Percentiles rank a stretch among this genome's conserved stretches.
Evolutionary conservation across 2,797 vertebrate species (phyloP).

Genomic region (Lycodopsis pacificus): DNA sequence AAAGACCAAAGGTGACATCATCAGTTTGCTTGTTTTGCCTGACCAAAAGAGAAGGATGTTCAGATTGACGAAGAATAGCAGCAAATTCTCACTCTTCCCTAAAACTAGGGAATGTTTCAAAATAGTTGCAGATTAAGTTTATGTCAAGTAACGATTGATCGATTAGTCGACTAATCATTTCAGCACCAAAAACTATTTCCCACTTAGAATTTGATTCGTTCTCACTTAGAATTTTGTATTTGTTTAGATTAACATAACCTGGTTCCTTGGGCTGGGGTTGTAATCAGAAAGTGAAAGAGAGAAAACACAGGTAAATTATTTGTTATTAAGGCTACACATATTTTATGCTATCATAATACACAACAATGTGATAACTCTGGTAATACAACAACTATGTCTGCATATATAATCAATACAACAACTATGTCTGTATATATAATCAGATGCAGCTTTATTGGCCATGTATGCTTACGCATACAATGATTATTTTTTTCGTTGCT

Average conservation of each 20-base stretch:
- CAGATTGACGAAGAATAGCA: neutral
- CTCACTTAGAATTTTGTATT: neutral
- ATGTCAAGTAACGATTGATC: neutral
- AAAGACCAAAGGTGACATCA: neutral
- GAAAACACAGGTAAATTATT: neutral
- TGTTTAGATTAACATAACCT: neutral
- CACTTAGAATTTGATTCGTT: neutral
- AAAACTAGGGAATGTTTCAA: neutral
- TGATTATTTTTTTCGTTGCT: too few species aligned
- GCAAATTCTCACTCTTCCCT: too few species aligned
- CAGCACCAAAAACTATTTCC: neutral
- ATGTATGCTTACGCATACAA: too few species aligned
- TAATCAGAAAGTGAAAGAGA: neutral
- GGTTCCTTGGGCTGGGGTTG: neutral
- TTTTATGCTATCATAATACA: neutral
- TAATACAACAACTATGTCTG: too few species aligned
- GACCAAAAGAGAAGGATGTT: neutral
- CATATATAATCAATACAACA: too few species aligned
- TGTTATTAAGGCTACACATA: neutral
- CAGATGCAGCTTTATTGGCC: too few species aligned
- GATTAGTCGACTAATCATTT: neutral
- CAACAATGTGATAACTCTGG: neutral
- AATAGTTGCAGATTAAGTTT: neutral
- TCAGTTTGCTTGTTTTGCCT: neutral
- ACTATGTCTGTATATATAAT: too few species aligned